Conservation (phyloP, 2,888 invertebrate species). For the Stenodema calcarata region DNA sequence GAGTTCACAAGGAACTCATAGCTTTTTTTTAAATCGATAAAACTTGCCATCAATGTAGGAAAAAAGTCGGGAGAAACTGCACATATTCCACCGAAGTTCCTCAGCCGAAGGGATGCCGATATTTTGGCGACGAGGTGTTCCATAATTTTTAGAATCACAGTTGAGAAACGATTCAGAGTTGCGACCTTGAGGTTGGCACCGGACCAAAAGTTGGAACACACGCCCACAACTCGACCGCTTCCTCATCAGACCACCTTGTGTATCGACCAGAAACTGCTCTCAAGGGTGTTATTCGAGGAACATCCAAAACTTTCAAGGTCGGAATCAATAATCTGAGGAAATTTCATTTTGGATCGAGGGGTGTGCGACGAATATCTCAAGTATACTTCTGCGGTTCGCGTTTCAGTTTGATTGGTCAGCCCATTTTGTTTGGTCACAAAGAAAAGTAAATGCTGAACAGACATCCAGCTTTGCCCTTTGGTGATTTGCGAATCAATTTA, state of each 20-base stretch:
- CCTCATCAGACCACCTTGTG: not conserved
- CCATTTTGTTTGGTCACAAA: no score
- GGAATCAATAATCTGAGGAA: not conserved
- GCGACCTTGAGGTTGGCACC: constrained; percentile 26
- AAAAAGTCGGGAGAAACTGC: no score
- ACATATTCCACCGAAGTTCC: no score
- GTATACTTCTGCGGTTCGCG: no score
- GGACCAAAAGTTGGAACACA: not conserved
- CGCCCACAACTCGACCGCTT: not conserved
- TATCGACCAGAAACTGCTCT: not conserved
- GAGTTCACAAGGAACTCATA: not conserved
- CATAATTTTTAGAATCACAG: not conserved
- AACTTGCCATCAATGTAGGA: no score
- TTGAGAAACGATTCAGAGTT: not conserved
- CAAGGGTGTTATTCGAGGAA: no score
- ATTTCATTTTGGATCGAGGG: not conserved
- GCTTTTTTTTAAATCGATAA: not conserved
- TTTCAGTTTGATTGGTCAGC: no score
- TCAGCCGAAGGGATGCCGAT: no score
- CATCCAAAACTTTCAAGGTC: not conserved
- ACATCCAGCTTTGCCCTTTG: no score
- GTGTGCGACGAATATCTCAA: not conserved
- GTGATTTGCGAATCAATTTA: no score
- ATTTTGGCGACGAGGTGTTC: no score
- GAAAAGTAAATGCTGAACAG: no score